Conservation (phyloP, 2,113 vertebrate species). For the Ascaphus truei region DNA sequence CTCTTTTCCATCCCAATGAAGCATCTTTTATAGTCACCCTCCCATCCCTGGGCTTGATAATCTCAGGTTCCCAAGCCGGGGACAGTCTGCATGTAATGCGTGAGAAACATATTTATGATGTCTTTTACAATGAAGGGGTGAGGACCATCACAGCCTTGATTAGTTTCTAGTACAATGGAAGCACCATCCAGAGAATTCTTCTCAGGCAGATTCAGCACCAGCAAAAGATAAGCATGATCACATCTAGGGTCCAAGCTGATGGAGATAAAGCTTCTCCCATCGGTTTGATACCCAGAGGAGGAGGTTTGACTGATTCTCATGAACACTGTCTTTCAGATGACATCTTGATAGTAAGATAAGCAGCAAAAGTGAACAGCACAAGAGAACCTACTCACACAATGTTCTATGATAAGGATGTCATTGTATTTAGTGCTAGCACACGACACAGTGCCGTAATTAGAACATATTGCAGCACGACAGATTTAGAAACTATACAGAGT, state of each 20-base stretch:
- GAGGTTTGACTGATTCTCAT: neutral
- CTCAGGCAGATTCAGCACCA: conserved; percentile 6
- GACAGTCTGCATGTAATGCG: conserved; percentile 44
- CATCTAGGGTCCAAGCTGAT: conserved; percentile 17
- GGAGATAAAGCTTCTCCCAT: conserved; percentile 9
- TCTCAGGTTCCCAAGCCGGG: conserved; percentile 39
- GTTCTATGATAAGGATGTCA: neutral
- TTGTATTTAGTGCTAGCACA: neutral
- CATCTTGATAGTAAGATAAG: conserved; percentile 3
- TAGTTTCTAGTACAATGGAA: conserved; percentile 5
- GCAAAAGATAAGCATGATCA: conserved; percentile 24
- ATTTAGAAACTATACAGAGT: too few relatives aligned
- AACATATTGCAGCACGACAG: too few relatives aligned
- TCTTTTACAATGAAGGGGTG: conserved; percentile 22
- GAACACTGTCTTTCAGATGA: conserved; percentile 14
- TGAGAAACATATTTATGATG: conserved; percentile 42
- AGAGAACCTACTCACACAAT: neutral
- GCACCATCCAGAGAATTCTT: conserved; percentile 13
- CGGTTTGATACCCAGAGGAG: neutral
- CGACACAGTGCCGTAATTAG: neutral
- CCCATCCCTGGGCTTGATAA: conserved; percentile 29
- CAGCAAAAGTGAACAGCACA: conserved; percentile 8
- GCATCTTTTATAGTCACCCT: neutral
- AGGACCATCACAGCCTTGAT: neutral
- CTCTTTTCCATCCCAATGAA: conserved; percentile 54